Base-by-base conservation (phyloP, 2,113 vertebrate species). In the Hemiprocne comata region DNA sequence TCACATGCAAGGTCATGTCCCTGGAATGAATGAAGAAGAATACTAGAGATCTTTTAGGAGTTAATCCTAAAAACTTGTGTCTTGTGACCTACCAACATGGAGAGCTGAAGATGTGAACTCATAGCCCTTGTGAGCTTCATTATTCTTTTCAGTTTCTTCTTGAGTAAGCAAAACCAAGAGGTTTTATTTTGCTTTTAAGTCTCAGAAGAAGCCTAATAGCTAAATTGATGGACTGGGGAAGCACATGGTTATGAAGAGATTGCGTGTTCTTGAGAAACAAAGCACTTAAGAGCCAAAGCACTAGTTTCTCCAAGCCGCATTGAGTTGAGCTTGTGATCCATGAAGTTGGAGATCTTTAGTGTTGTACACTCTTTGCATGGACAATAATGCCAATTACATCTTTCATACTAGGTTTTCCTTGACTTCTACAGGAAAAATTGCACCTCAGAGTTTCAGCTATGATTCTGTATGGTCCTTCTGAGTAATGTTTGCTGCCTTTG, bases 171-270 rank as follows among this genome's bases (percentile, higher is more conserved):
- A 92, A 90, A 18, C 26, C 34, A 82, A 53, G 33, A 15, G 17
- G 0, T 21, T 96, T 85, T 64, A 33, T 83, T 92, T 88, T 80
- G 36, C n/a, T 89, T 78, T 75, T 40, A 55, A 53, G 12, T 87
- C 73, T 89, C 40, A 40, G 29, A 88, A 77, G 42, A 11, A 40
- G 18, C 26, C 50, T 73, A 50, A 66, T n/a, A 48, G 17, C 85
- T 82, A 76, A 85, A 54, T 6, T 66, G 44, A 21, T 66, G 33
- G 58, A 48, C 31, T 53, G 44, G 12, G 33, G 17, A 80, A 61
- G 53, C 33, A 66, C 10, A 2, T 19, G 24, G 25, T 66, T 24
- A 6, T 19, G 20, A 70, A 85, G 69, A 71, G 53, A 11, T 46
- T 62, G 12, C 6, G 15, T 33, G 8, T 71, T 90, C 38, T 48